Percentiles rank a stretch among this genome's conserved stretches.
Evolutionary conservation across 2,888 invertebrate genomes (phyloP).

Genomic region (Lasioglossum morio): DNA sequence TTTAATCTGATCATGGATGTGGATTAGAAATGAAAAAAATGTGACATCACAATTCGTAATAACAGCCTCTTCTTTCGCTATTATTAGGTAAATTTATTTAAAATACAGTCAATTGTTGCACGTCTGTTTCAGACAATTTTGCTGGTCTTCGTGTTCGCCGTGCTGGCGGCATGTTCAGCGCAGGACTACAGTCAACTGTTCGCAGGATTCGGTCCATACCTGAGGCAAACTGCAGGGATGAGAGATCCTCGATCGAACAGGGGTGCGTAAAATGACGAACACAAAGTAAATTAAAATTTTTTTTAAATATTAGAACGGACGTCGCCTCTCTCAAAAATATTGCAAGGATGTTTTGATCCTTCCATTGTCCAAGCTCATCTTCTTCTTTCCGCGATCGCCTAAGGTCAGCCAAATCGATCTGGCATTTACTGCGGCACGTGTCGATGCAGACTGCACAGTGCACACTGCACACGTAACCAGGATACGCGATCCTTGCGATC

Average conservation of each 20-base stretch:
- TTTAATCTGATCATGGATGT: neutral
- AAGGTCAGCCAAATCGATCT: constrained; percentile 19
- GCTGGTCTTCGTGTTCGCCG: constrained; percentile 74
- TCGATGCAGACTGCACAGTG: constrained; percentile 6
- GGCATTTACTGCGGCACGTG: constrained; percentile 36
- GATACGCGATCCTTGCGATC: constrained; percentile 58
- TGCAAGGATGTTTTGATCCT: neutral
- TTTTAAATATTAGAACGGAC: neutral
- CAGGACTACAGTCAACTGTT: constrained; percentile 81
- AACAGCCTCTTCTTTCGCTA: neutral
- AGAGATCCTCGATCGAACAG: constrained; percentile 82
- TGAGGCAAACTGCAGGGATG: constrained; percentile 73
- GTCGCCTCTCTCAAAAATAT: neutral
- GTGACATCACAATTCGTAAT: neutral
- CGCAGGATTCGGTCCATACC: constrained; percentile 80
- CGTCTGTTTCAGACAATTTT: constrained; percentile 75
- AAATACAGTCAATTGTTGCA: neutral
- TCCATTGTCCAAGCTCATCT: too few relatives aligned
- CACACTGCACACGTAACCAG: constrained; percentile 49
- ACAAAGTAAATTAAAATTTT: neutral
- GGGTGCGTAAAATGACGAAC: constrained; percentile 71
- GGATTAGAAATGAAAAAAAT: neutral
- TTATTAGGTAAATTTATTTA: neutral
- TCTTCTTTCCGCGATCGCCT: neutral
- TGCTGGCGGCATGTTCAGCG: constrained; percentile 73